A percentile compares a stretch with the other conserved stretches of the same genome.
These are phyloP conservation scores for Hypocryptadius cinnamomeus DNA, from an alignment of 2,113 vertebrate species.

Conservation along the genomic window DNA sequence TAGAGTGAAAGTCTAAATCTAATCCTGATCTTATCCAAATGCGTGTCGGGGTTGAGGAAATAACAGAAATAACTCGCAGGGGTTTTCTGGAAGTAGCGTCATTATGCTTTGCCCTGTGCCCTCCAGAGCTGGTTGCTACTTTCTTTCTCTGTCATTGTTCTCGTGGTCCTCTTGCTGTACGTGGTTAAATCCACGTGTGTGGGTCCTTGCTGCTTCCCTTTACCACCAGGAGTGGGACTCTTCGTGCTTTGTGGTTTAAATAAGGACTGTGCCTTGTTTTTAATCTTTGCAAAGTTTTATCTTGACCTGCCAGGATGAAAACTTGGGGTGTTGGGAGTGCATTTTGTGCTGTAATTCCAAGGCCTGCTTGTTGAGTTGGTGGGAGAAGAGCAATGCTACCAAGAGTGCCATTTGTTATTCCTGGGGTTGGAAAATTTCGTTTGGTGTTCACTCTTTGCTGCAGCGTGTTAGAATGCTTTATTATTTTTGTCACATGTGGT, in stretches of 20 bases:
- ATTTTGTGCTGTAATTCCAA: background rate
- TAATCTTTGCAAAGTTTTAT: background rate
- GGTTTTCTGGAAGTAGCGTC: background rate
- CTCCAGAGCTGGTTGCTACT: background rate
- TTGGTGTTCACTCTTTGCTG: background rate
- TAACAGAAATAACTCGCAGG: background rate
- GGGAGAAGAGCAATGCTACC: background rate
- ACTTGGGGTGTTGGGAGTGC: background rate
- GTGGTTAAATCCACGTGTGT: background rate
- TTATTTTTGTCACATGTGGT: background rate
- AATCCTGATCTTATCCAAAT: background rate
- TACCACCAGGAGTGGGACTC: background rate
- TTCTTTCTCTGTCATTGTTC: slow-evolving; percentile 33
- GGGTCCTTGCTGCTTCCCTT: background rate
- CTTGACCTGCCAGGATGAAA: background rate
- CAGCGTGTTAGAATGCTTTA: background rate
- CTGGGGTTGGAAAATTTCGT: background rate
- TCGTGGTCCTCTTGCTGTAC: background rate
- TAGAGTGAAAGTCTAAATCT: background rate
- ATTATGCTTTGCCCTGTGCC: background rate
- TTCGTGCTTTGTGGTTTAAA: background rate
- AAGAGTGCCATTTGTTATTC: background rate
- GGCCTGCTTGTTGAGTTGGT: background rate
- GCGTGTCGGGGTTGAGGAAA: background rate
- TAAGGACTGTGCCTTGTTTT: background rate